Evolutionary conservation across 2,113 vertebrate species (phyloP), one percentile per base, ranked within the genome.

Genomic region (Lichenostomus cassidix): DNA sequence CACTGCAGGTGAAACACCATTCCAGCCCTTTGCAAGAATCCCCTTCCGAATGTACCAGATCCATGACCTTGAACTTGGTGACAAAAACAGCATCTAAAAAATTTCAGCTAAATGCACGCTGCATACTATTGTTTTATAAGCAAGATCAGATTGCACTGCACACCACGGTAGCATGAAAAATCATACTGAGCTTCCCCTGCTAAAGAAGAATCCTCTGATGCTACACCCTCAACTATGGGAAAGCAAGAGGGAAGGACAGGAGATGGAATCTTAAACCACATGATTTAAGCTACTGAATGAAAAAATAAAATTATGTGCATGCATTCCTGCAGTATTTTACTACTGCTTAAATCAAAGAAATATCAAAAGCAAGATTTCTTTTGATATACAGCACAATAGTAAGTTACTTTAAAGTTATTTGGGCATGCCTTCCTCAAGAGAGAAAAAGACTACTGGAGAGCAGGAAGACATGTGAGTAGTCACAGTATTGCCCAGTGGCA

Each of bases 1-100:
- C 95, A 68, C 96, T 97, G 97, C 96, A 94, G 97, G 96, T 97
- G 97, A 97, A 98, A 92, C 87, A 77, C 68, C 44, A 73, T 24
- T 91, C 67, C 56, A 80, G 89, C 95, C 95, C 82, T 11, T 7
- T 27, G 58, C 49, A 35, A 74, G 56, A 9, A 75, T 71, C 58
- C 42, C 96, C 52, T 60, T 49, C 73, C 70, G 58, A 88, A 85
- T 8, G 50, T 70, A 27, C 5, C 3, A 60, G 49, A 92, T 29
- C 67, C 71, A 3, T 60, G 97, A 98, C 98, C 98, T 98, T 98
- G 97, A 96, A 82, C 77, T 69, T 4, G 28, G 35, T 1, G 67
- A 19, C 50, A 83, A 22, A 73, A 59, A 71, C 29, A 0, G 13
- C 37, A 15, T 24, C 39, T 5, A 1, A 28, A 67, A 42, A 55